Evolutionary conservation across 2,888 invertebrate genomes (phyloP), one percentile per base, ranked within the genome.

Genomic region (Antheraea assamensis): DNA sequence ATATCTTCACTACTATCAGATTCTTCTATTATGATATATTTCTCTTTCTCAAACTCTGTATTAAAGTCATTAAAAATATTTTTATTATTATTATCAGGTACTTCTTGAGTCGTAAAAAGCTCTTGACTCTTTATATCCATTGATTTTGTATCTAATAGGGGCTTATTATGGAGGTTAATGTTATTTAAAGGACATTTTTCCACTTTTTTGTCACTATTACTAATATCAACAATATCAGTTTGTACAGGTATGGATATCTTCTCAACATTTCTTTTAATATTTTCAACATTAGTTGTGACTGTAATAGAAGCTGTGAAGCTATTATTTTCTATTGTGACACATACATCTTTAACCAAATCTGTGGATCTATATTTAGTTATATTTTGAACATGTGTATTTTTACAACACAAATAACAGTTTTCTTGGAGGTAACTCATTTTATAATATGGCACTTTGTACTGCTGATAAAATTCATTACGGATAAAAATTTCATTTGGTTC

Each of bases 1-100:
- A 80, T 55, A 52, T 84, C 84, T 68, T 82, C 79, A 77, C 92
- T 92, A 82, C 86, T 87, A 61, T 92, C 92, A n/a, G 92, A 90
- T 75, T 92, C 92, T 74, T 85, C 83, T 79, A 92, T 88, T 70
- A 88, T 76, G 71, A 88, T 35, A 81, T 77, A 76, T 74, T 78
- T 81, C 24, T 72, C 73, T 73, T 75, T 77, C 15, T 74, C 72
- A 47, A 71, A 47, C 52, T 71, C 42, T 74, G 71, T 73, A 31
- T 74, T 58, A 47, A 17, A 47, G 31, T 72, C 17, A 55, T 75
- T 64, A 13, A 30, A 35, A 47, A 58, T 66, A 31, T 72, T 66
- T 66, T 72, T 72, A 52, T 76, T 35, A 61, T 77, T 61, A 72
- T 71, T 52, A 47, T 21, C 52, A 42, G 71, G 31, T 74, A n/a